phyloP scores from a whole-genome alignment of 2,797 vertebrate species.

The Eidolon dupreanum region DNA sequence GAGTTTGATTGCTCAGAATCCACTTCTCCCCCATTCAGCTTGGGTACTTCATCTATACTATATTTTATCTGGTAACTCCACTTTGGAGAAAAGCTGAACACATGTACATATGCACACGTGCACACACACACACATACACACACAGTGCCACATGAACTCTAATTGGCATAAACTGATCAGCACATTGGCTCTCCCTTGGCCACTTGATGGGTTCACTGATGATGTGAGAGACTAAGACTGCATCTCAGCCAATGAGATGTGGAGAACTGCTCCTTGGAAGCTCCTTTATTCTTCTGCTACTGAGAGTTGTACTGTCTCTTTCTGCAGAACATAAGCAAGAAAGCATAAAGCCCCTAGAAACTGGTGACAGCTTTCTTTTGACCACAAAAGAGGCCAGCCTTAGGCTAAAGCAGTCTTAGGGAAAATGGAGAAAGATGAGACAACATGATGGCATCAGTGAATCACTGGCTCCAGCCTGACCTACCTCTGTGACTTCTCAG shows the following conservation, averaged over 20 bases:
- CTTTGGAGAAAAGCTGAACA: background rate
- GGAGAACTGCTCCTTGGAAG: background rate
- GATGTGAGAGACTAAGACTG: background rate
- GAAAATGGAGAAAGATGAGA: background rate
- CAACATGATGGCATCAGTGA: background rate
- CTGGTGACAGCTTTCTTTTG: background rate
- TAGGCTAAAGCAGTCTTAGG: background rate
- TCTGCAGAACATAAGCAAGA: background rate
- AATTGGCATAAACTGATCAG: background rate
- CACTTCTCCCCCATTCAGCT: background rate
- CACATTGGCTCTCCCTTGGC: background rate
- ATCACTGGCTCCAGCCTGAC: background rate
- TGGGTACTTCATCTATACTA: background rate
- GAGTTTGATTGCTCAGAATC: background rate
- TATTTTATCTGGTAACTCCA: background rate
- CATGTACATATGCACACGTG: background rate
- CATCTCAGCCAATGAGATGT: background rate
- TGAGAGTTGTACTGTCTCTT: background rate
- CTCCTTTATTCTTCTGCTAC: background rate
- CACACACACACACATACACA: background rate
- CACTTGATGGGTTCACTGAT: background rate
- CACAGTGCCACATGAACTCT: background rate
- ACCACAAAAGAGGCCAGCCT: background rate
- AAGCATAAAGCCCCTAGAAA: background rate
- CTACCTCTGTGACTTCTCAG: conserved; percentile 12